Evolutionary conservation across 2,888 invertebrate species (phyloP), one percentile per base, ranked within the genome.

Genomic region (Hetaerina titia): DNA sequence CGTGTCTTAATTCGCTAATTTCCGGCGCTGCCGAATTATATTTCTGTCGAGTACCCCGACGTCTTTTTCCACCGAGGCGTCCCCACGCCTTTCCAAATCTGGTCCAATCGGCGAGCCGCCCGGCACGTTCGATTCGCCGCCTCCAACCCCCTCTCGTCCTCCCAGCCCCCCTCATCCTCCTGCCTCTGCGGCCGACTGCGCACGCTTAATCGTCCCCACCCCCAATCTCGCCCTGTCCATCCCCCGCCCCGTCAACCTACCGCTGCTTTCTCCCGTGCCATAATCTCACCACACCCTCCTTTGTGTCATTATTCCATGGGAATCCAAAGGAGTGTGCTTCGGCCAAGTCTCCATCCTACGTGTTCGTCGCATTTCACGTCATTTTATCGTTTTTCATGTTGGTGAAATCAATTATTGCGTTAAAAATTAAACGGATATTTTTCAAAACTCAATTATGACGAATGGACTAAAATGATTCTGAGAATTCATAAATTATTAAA

Each of bases 91-190:
- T 81, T 31, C 81, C 81, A 31, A 81, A 81, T 81, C 81, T 25
- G 81, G 81, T 81, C 81, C 81, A 81, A 81, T 81, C 25, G 81
- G 81, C 31, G 81, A 81, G 81, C 81, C 81, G 81, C 81, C 31
- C 81, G 31, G 81, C 31, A 31, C 81, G 81, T 69, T 57, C 45
- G 63, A 31, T 90, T 63, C 90, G n/a, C n/a, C 89, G 58, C 58
- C 89, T 57, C 58, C 56, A 57, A 13, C 22, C 19, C 89, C 57
- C 89, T 69, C 69, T 15, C 89, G 22, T 22, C 9, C 57, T 60
- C 92, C n/a, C 69, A 45, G 56, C 56, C n/a, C 56, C 57, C 57
- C 13, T 58, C 22, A 45, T 31, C 31, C 45, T 31, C 57, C 25
- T 22, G 17, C 45, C 90, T 45, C 9, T 45, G 22, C 69, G 45